Base-by-base conservation (phyloP, 2,113 vertebrate genomes). In the Tauraco erythrolophus region DNA sequence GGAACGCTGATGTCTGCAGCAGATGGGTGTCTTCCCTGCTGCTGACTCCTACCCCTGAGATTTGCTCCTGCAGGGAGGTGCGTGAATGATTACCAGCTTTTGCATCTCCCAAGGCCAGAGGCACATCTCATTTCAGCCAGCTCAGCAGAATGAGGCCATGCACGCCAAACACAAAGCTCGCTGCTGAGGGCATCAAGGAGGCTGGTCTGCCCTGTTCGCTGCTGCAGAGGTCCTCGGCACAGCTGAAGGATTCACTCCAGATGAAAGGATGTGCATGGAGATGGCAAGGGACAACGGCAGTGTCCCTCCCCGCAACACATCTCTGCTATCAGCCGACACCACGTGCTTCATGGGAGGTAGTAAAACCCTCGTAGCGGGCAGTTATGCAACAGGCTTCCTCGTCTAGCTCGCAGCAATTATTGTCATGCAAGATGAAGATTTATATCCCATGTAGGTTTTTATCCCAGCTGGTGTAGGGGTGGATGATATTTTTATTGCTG, bases 401-500 rank as follows among this genome's bases (percentile, higher is more conserved):
- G 7, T 83, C 87, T 91, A 91, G 84, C 89, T 91, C 12, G 0
- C 43, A 79, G 91, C 88, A 89, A 84, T 94, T 95, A 92, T 69
- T 95, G 86, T 94, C 65, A 1, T 54, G 81, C 68, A 46, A 75
- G 75, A 95, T 76, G 87, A 96, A 96, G 94, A 96, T 97, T 94
- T 95, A 92, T 96, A 78, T 78, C 83, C 86, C 50, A 0, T 85
- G 87, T 65, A 96, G 92, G 84, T 88, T 97, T 97, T 92, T 95
- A 91, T 90, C 86, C 93, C 96, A 95, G 93, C 95, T 97, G 92
- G 94, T 95, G 84, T 91, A 96, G 84, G 58, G 94, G 94, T 85
- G 94, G 96, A 94, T 96, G 95, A 85, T 97, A 97, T 96, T 97
- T 97, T 97, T 96, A 95, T 95, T 95, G 89, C 75, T 95, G 50